Percentiles rank a stretch among this genome's conserved stretches.
These are phyloP conservation scores for Drosophila robusta DNA, from an alignment of 2,888 invertebrate genomes.

Conservation along the genomic window DNA sequence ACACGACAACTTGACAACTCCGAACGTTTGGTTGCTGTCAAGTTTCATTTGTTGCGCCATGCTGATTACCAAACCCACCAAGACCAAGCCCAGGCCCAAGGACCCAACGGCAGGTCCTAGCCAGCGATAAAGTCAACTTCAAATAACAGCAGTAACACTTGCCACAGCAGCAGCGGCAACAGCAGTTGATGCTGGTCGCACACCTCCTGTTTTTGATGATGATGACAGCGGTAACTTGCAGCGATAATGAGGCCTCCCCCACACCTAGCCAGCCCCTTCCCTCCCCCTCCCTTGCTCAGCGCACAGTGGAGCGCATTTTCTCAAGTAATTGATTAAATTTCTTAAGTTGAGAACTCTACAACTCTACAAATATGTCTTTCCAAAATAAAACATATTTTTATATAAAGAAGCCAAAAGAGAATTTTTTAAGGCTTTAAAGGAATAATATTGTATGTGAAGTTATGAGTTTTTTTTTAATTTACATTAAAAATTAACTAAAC, in stretches of 20 bases:
- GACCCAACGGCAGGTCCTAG: slow-evolving; percentile 26
- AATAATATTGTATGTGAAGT: no score
- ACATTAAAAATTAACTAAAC: no score
- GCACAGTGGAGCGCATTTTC: slow-evolving; percentile 17
- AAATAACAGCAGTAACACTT: slow-evolving; percentile 66
- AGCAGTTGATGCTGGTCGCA: slow-evolving; percentile 25
- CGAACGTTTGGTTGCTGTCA: slow-evolving; percentile 58
- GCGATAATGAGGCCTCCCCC: slow-evolving; percentile 55
- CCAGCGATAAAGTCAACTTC: slow-evolving; percentile 62
- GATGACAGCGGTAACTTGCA: slow-evolving; percentile 64
- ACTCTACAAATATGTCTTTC: no score
- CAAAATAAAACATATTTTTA: no score
- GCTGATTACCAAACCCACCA: slow-evolving; percentile 51
- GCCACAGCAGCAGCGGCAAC: slow-evolving; percentile 30
- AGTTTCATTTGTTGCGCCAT: slow-evolving; percentile 61
- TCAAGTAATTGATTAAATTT: not conserved
- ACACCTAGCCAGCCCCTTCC: not conserved
- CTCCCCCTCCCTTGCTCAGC: not conserved
- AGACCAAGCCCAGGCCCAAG: not conserved
- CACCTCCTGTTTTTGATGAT: slow-evolving; percentile 66
- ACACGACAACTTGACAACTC: slow-evolving; percentile 20
- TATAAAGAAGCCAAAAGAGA: no score
- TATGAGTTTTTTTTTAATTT: no score
- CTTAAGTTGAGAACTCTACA: no score
- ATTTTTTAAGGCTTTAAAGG: no score